Base-by-base conservation (phyloP, 2,888 invertebrate genomes). In the Acleris emargana region DNA sequence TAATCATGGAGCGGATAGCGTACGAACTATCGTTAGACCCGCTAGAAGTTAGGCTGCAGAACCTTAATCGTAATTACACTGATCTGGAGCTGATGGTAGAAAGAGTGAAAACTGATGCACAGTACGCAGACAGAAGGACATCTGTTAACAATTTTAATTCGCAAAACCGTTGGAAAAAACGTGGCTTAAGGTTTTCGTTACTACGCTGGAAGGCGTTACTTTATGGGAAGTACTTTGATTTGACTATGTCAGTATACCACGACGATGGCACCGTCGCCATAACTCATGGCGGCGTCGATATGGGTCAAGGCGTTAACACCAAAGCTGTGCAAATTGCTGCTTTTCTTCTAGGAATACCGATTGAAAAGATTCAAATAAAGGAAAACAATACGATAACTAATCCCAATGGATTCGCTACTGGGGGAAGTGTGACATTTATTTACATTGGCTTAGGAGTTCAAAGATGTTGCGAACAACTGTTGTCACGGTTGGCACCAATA, bases 221-320 rank as follows among this genome's bases (percentile, higher is more conserved):
- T 13, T 70, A 72, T 2, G 71, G 70, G 11, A 70, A 72, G 17
- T 79, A 89, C 50, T 86, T 78, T 49, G 93, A 93, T 67, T 88
- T 93, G 0, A 84, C 93, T 59, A 91, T 95, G 16, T 91, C 93
- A 2, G 93, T 79, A 16, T 95, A 93, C 76, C 93, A 93, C 22
- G 83, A 89, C 0, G 94, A 94, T 79, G 95, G 94, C 1, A 92
- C 93, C 5, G 95, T 96, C 0, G 87, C 94, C 3, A 88, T 96
- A n/a, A 81, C 92, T 1, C 95, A 95, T 70, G 94, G 93, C 32
- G 95, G 94, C 3, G 85, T 94, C 42, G 95, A 95, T 85, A 91
- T 94, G 79, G 96, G 96, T 0, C 96, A 96, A 88, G 96, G 96
- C 1, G 89, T 96, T 49, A 86, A 96, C 69, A 96, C 96, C 3